Evolutionary conservation across 2,113 vertebrate genomes (phyloP).

Genomic region (Indicator maculatus): DNA sequence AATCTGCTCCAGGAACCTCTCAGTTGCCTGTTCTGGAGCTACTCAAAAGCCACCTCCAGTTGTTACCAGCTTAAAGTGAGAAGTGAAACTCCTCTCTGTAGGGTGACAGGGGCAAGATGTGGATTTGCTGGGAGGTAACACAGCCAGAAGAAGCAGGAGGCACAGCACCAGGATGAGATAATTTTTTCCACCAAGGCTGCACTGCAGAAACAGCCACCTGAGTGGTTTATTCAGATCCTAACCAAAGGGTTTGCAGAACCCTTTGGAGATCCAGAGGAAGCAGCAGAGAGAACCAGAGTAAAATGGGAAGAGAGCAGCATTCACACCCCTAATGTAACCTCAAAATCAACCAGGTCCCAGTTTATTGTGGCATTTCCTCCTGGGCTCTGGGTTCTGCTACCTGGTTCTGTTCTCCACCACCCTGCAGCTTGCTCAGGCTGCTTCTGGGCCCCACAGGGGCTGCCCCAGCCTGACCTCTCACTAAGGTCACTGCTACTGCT

Average conservation of each 20-base stretch:
- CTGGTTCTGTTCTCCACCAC: background rate
- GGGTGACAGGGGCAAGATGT: background rate
- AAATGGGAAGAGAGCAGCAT: background rate
- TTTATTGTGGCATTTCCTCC: background rate
- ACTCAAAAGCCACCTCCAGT: background rate
- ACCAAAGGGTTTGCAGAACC: background rate
- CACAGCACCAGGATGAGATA: background rate
- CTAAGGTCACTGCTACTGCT: background rate
- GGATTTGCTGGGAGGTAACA: background rate
- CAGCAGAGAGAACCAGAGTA: background rate
- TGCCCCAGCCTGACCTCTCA: background rate
- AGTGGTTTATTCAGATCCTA: conserved; percentile 27
- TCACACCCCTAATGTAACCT: background rate
- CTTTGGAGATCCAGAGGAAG: background rate
- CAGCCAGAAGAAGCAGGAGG: fast-evolving
- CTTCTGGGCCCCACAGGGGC: fast-evolving
- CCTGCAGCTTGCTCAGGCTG: background rate
- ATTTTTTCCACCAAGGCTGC: background rate
- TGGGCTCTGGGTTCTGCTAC: background rate
- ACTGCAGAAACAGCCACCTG: background rate
- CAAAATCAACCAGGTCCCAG: background rate
- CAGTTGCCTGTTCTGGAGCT: too few species aligned
- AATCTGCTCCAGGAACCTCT: fast-evolving
- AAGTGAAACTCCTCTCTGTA: background rate
- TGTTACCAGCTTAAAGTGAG: background rate